A percentile compares a stretch with the other conserved stretches of the same genome.
Conservation (phyloP, 1,140 invertebrate genomes). For the Nephotettix cincticeps region DNA sequence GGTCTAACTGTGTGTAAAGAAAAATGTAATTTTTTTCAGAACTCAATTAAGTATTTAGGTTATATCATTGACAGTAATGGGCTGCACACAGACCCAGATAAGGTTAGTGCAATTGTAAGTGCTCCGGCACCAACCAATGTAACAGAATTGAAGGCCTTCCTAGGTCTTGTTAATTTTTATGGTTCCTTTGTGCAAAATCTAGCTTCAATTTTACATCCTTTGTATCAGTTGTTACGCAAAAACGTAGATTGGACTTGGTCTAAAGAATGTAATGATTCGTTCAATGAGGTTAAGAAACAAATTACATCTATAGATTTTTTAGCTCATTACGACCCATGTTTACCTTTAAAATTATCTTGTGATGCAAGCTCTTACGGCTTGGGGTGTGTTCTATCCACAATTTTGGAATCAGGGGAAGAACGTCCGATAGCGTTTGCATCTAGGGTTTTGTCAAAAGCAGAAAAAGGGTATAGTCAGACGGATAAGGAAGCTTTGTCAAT, state of each 20-base stretch:
- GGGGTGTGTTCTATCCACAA: slow-evolving; percentile 44
- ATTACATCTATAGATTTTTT: too few species aligned
- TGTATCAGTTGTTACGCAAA: slow-evolving; percentile 32
- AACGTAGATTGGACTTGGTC: slow-evolving; percentile 30
- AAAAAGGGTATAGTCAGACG: neutral
- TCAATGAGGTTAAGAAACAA: slow-evolving; percentile 31
- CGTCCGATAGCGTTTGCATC: slow-evolving; percentile 45
- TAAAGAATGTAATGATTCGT: slow-evolving; percentile 27
- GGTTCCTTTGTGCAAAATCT: slow-evolving; percentile 32
- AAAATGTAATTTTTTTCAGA: neutral
- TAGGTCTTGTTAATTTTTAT: slow-evolving; percentile 34
- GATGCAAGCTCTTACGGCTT: slow-evolving; percentile 44
- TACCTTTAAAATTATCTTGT: slow-evolving; percentile 38
- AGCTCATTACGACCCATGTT: slow-evolving; percentile 39
- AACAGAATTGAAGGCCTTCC: slow-evolving; percentile 25
- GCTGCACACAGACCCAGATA: neutral
- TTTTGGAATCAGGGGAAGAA: slow-evolving; percentile 37
- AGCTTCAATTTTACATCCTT: slow-evolving; percentile 24
- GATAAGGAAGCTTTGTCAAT: too few species aligned
- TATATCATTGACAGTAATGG: neutral
- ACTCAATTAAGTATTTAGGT: neutral
- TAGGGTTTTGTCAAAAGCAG: slow-evolving; percentile 18
- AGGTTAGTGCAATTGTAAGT: neutral
- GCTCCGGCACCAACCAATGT: neutral
- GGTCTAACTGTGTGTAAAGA: neutral